Conservation (phyloP, 2,797 vertebrate species). For the Brachymystax lenok region DNA sequence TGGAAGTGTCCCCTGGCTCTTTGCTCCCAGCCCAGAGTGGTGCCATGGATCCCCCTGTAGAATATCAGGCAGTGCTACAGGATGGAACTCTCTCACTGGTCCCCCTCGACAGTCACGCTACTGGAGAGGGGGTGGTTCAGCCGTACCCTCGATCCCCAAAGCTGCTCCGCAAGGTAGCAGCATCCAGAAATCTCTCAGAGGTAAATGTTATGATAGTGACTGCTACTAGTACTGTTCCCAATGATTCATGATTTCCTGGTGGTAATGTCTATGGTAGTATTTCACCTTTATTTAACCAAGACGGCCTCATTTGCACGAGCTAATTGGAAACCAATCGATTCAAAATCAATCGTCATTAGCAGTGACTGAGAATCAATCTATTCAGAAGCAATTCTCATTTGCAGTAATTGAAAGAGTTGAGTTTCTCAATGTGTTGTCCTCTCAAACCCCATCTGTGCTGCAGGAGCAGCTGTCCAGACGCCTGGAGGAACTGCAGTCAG, state of each 20-base stretch:
- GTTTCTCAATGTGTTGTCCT: neutral
- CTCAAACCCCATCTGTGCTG: neutral
- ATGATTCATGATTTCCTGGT: neutral
- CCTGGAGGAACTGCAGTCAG: slow-evolving; percentile 66
- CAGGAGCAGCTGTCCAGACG: slow-evolving; percentile 65
- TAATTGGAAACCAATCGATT: neutral
- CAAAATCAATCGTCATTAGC: neutral
- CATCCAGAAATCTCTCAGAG: slow-evolving; percentile 41
- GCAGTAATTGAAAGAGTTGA: neutral
- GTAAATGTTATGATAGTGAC: slow-evolving; percentile 21
- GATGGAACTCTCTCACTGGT: slow-evolving; percentile 25
- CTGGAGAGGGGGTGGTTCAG: slow-evolving; percentile 38
- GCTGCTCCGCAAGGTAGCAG: slow-evolving; percentile 51
- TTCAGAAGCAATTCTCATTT: neutral
- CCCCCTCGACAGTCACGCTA: slow-evolving; percentile 32
- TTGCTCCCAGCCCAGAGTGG: neutral
- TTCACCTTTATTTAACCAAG: neutral
- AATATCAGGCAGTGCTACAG: slow-evolving; percentile 19
- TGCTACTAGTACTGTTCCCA: neutral
- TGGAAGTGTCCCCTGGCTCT: neutral
- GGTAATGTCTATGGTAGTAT: neutral
- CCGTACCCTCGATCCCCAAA: slow-evolving; percentile 72
- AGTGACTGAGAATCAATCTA: neutral
- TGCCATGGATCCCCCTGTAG: slow-evolving; percentile 27
- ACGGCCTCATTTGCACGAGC: neutral